Evolutionary conservation across 2,888 invertebrate species (phyloP).

Genomic region (Erebia epiphron): DNA sequence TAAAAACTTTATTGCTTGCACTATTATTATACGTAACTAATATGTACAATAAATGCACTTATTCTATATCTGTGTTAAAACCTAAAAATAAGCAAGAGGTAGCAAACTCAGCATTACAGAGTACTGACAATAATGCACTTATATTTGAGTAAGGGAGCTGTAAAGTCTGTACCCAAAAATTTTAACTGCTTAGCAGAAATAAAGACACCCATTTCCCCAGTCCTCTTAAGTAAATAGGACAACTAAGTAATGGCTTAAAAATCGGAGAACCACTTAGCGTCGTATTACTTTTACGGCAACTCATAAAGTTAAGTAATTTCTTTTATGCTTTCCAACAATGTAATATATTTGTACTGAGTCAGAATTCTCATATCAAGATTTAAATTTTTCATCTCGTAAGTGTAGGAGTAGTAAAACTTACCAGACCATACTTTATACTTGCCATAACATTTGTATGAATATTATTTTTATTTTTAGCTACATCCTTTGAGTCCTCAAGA

Average conservation of each 20-base stretch:
- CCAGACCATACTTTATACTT: slow-evolving; percentile 4
- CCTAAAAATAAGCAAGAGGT: too few species aligned
- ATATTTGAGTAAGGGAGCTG: neutral
- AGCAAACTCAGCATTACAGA: too few species aligned
- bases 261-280: neutral
- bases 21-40: too few species aligned
- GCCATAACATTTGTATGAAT: neutral
- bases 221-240: neutral
- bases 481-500: neutral
- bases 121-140: too few species aligned
- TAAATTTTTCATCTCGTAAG: slow-evolving; percentile 6
- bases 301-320: neutral
- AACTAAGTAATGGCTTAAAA: slow-evolving; percentile 2
- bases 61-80: too few species aligned
- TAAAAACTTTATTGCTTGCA: too few species aligned
- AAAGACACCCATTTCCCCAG: neutral
- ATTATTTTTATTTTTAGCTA: neutral
- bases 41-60: too few species aligned
- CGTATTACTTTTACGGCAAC: neutral
- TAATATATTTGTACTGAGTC: slow-evolving; percentile 2
- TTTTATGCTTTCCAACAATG: slow-evolving; percentile 9
- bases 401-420: neutral
- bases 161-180: neutral
- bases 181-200: neutral
- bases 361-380: slow-evolving; percentile 2